Evolutionary conservation across 1,140 invertebrate species (phyloP), one percentile per base, ranked within the genome.

Genomic region (Danaus plexippus): DNA sequence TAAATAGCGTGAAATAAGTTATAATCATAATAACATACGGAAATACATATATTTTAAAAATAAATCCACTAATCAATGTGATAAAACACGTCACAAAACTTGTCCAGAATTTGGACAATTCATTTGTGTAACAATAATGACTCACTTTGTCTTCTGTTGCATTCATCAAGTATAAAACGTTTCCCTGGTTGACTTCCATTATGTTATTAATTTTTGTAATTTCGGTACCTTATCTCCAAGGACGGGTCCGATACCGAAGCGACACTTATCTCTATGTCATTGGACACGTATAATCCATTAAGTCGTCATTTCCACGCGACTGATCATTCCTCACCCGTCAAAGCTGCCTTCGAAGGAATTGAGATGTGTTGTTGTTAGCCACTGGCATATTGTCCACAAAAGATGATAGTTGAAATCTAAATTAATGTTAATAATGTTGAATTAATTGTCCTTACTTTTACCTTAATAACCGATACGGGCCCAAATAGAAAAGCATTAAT

Each of bases 251-350:
- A 76, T 80, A 75, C 65, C 69, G 75, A 59, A 63, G 77, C 75
- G 80, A 84, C 83, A 84, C 80, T 83, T 84, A 84, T 83, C 82
- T 81, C 72, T 70, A 71, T 80, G 76, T 81, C 83, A 71, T 69
- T 73, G 71, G 80, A 86, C 83, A 86, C 69, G 80, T 84, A 80
- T 86, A 83, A 86, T 86, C 83, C 83, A 86, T 86, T 86, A 86
- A 86, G 78, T 84, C 83, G 83, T 86, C 82, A 84, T 86, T 85
- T 85, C 80, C 80, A 85, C 76, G 63, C 72, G 60, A 75, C 64
- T 83, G 82, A 78, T 84, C 77, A 85, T 85, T 85, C 77, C 70
- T 85, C 79, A 82, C 79, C 71, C 77, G 73, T 82, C 80, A 77
- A 67, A 69, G 63, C 75, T 77, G 80, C 79, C 77, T 75, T 77